Conservation (phyloP, 2,113 vertebrate genomes). For the Fregetta grallaria region DNA sequence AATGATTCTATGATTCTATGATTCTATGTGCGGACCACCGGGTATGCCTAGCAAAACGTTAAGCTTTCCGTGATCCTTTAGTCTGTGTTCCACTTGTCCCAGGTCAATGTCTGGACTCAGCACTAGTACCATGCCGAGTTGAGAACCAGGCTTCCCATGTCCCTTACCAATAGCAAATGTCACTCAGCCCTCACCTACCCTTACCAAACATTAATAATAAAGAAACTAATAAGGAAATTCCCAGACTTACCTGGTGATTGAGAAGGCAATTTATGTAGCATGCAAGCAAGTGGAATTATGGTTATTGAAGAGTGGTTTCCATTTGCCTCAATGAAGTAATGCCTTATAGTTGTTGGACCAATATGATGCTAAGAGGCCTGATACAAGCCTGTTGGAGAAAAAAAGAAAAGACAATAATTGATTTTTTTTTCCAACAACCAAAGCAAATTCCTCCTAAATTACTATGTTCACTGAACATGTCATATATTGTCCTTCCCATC, state of each 20-base stretch:
- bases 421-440: not conserved
- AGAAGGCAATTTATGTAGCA: constrained; percentile 80
- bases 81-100: not conserved
- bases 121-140: fast-evolving
- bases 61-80: not conserved
- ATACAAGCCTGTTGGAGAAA: constrained; percentile 78
- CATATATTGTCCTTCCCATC: not conserved
- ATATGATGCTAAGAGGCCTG: constrained; percentile 87
- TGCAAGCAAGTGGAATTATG: constrained; percentile 76
- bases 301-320: constrained; percentile 85
- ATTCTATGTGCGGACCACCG: fast-evolving
- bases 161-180: not conserved
- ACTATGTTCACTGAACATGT: not conserved
- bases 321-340: constrained; percentile 86
- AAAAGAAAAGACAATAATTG: not conserved
- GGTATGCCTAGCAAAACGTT: not conserved
- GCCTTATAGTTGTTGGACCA: constrained; percentile 84
- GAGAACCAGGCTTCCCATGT: not conserved
- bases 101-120: not conserved
- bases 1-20: no score
- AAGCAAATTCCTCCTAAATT: not conserved
- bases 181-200: not conserved
- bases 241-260: constrained; percentile 68
- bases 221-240: not conserved
- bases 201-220: not conserved